Conservation (phyloP, 2,888 invertebrate species). For the Cantharis rufa region DNA sequence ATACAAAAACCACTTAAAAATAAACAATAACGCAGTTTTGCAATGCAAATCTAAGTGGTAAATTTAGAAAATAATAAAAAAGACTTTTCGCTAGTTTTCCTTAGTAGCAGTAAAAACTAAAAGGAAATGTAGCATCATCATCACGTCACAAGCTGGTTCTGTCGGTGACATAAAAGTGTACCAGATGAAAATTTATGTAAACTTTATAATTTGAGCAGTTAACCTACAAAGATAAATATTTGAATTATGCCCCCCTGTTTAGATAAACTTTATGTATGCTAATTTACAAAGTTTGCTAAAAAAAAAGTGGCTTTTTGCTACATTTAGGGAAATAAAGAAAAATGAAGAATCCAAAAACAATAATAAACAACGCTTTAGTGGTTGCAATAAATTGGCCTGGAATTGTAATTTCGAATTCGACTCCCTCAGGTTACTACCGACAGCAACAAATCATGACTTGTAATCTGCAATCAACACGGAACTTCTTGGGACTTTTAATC, state of each 20-base stretch:
- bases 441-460: conserved; percentile 1
- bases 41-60: not conserved
- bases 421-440: not conserved
- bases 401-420: not conserved
- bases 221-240: conserved; percentile 3
- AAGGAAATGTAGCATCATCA: not conserved
- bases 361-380: not conserved
- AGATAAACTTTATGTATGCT: not conserved
- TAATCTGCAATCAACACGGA: conserved; percentile 2
- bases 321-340: not conserved
- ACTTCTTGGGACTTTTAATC: conserved; percentile 4
- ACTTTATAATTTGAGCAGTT: conserved; percentile 3
- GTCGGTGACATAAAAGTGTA: not conserved
- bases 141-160: not conserved
- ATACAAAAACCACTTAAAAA: not conserved
- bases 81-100: not conserved
- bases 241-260: not conserved
- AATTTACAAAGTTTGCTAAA: not conserved
- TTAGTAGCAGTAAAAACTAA: not conserved
- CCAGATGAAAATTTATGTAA: conserved; percentile 1
- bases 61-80: not conserved
- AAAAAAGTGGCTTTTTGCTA: too few relatives aligned
- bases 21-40: not conserved
- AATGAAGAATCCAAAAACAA: not conserved
- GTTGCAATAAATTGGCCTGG: not conserved